phyloP scores from a whole-genome alignment of 64 coral and sea anemone species.

The Montipora sp. region DNA sequence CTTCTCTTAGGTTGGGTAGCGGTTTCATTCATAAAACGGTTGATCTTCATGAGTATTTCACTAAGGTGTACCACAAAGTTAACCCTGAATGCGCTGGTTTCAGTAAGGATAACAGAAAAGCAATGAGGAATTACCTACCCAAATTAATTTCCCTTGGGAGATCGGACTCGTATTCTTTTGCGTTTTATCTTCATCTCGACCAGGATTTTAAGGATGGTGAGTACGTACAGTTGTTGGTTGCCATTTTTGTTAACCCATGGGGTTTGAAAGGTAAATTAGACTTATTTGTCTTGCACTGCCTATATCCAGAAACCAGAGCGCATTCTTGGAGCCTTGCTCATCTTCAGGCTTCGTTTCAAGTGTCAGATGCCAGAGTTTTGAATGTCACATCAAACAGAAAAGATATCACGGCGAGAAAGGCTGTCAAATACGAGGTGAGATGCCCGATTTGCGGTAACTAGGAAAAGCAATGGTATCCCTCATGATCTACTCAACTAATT shows the following conservation, averaged over 20 bases:
- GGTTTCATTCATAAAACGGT: background rate
- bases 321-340: slow-evolving; percentile 76
- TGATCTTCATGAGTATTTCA: slow-evolving; percentile 41
- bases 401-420: slow-evolving; percentile 32
- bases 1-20: background rate
- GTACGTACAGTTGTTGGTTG: background rate
- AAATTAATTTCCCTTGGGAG: slow-evolving; percentile 71
- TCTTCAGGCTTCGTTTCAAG: slow-evolving; percentile 71
- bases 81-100: background rate
- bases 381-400: slow-evolving; percentile 51
- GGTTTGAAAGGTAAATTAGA: no score
- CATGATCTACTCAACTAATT: no score
- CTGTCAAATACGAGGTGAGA: slow-evolving; percentile 81
- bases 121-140: slow-evolving; percentile 41
- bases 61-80: background rate
- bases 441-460: background rate
- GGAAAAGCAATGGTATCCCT: no score
- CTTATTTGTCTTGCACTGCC: no score
- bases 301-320: slow-evolving; percentile 48
- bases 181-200: slow-evolving; percentile 72
- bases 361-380: slow-evolving; percentile 67
- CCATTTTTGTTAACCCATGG: background rate
- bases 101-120: background rate
- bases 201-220: slow-evolving; percentile 51
- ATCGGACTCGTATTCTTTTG: slow-evolving; percentile 69